phyloP scores from a whole-genome alignment of 2,797 vertebrate species.

The Chelonia mydas region DNA sequence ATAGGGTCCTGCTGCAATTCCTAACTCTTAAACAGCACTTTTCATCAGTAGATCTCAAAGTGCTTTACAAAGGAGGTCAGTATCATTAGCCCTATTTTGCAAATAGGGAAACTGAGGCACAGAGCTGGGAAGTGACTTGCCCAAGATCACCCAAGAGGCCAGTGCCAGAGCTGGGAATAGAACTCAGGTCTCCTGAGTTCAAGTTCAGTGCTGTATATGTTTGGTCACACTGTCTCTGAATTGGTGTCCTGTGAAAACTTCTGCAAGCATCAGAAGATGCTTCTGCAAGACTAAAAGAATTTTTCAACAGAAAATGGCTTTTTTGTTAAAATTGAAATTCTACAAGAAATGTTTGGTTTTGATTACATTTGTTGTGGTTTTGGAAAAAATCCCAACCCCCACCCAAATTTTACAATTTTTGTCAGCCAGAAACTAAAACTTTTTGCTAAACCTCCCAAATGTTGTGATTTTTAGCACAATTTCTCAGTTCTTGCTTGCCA shows the following conservation, averaged over 20 bases:
- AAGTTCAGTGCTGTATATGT: neutral
- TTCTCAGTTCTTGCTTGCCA: neutral
- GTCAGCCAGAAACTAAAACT: no score
- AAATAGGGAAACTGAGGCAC: neutral
- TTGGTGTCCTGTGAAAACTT: no score
- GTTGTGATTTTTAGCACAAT: neutral
- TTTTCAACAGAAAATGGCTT: neutral
- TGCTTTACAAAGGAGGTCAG: neutral
- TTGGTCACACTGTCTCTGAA: neutral
- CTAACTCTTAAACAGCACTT: neutral
- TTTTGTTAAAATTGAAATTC: neutral
- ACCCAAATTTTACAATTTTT: neutral
- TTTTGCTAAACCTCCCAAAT: neutral
- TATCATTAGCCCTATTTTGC: neutral
- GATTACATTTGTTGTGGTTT: neutral
- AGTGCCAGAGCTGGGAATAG: neutral
- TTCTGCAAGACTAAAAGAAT: neutral
- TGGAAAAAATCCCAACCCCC: neutral
- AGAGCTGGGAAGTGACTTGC: neutral
- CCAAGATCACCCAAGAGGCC: neutral
- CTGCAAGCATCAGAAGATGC: neutral
- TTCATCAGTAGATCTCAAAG: neutral
- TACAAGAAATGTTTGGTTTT: neutral
- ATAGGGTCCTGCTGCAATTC: neutral
- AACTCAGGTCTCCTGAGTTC: neutral